These are phyloP conservation scores for Mechanitis messenoides DNA, from an alignment of 2,888 invertebrate genomes.

Conservation along the genomic window DNA sequence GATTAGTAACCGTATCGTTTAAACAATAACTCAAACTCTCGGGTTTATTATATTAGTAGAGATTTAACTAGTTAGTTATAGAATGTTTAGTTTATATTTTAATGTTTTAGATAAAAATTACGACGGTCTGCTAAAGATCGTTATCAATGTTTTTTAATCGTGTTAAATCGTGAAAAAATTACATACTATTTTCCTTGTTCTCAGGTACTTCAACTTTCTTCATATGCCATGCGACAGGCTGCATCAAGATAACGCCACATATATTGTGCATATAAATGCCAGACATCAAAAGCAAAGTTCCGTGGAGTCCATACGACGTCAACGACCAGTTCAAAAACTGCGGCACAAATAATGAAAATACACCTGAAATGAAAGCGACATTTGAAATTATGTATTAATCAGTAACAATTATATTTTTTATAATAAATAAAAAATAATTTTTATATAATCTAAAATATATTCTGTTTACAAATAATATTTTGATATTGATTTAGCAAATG, in stretches of 20 bases:
- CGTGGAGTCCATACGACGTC: conserved; percentile 79
- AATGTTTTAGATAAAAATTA: too few species aligned
- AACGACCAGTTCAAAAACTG: conserved; percentile 75
- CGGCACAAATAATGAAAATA: conserved; percentile 78
- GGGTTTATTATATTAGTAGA: too few species aligned
- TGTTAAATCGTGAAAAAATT: not conserved
- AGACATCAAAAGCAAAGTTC: conserved; percentile 78
- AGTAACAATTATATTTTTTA: too few species aligned
- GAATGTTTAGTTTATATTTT: not conserved
- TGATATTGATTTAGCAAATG: too few species aligned
- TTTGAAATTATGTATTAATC: not conserved
- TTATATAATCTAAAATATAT: too few species aligned
- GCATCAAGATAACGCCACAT: conserved; percentile 79
- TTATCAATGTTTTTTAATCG: too few species aligned
- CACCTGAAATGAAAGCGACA: conserved; percentile 56
- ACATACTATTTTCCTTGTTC: conserved; percentile 34
- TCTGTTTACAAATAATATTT: too few species aligned
- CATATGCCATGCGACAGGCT: conserved; percentile 82
- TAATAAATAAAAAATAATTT: too few species aligned
- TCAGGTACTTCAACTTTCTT: conserved; percentile 40
- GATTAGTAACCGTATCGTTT: too few species aligned
- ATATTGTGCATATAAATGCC: conserved; percentile 80
- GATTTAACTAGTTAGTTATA: conserved; percentile 21
- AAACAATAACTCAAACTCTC: too few species aligned
- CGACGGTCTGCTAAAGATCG: too few species aligned